Evolutionary conservation across 2,113 vertebrate species (phyloP).

Genomic region (Hyperoodon ampullatus): DNA sequence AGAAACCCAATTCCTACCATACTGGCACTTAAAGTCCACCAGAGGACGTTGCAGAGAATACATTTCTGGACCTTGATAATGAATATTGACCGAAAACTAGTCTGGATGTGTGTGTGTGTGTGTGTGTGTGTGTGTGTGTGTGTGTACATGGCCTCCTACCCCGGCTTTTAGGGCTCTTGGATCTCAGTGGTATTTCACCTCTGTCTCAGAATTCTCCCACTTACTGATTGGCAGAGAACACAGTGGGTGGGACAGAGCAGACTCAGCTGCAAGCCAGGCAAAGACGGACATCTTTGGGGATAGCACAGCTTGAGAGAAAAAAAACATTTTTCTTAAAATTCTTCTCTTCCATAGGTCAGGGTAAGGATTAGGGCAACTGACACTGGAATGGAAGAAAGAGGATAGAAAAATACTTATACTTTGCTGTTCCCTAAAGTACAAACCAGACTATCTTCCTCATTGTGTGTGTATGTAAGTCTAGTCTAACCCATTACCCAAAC

Average conservation of each 20-base stretch:
- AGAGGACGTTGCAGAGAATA: not conserved
- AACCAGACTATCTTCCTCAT: not conserved
- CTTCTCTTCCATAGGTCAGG: conserved; percentile 65
- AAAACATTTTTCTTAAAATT: conserved; percentile 74
- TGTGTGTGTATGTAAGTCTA: not conserved
- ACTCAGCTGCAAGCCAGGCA: conserved; percentile 50
- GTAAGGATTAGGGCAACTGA: conserved; percentile 63
- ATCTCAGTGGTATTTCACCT: not conserved
- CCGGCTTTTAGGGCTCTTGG: not conserved
- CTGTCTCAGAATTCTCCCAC: not conserved
- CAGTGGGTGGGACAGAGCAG: conserved; percentile 36
- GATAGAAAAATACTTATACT: conserved; percentile 30
- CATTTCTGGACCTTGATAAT: not conserved
- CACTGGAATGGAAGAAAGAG: conserved; percentile 37
- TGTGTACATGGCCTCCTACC: not conserved
- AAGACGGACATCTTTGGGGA: conserved; percentile 44
- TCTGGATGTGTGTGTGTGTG: not conserved
- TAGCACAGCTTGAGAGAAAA: conserved; percentile 65
- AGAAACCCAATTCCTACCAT: not conserved
- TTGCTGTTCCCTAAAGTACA: not conserved
- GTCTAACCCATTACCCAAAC: conserved; percentile 28
- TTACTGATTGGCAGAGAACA: conserved; percentile 64
- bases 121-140: not conserved
- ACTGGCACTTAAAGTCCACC: not conserved
- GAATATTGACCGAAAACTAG: not conserved